These are phyloP conservation scores for Enteromius anoplus DNA, from an alignment of 2,797 vertebrate species.

Conservation along the genomic window DNA sequence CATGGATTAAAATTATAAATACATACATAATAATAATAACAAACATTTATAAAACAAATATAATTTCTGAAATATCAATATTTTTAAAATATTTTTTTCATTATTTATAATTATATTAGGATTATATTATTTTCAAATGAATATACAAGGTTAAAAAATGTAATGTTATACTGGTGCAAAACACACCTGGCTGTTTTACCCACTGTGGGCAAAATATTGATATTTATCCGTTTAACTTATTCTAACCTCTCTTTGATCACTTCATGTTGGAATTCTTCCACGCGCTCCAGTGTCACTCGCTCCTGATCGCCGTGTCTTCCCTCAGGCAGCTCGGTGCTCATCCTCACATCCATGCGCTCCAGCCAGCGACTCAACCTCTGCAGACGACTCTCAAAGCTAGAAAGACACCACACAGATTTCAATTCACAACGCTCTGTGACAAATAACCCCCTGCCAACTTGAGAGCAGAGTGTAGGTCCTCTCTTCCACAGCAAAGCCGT, in stretches of 20 bases:
- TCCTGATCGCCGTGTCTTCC: conserved; percentile 84
- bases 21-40: background rate
- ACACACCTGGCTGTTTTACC: background rate
- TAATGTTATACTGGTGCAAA: background rate
- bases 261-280: conserved; percentile 91
- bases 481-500: background rate
- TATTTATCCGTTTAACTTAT: background rate
- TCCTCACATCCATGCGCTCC: conserved; percentile 87
- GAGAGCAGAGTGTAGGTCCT: background rate
- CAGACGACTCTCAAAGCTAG: conserved; percentile 88
- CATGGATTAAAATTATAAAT: background rate
- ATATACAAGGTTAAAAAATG: background rate
- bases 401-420: conserved; percentile 17
- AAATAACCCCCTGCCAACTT: background rate
- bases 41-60: background rate
- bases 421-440: background rate
- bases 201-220: too few species aligned
- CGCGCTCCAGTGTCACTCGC: conserved; percentile 86
- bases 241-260: conserved; percentile 89
- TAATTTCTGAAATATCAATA: background rate
- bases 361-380: conserved; percentile 90
- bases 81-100: background rate
- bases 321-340: conserved; percentile 85
- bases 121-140: background rate
- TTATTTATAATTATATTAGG: background rate